A percentile compares a stretch with the other conserved stretches of the same genome.
Conservation (phyloP, 2,797 vertebrate species). For the Aselliscus stoliczkanus region DNA sequence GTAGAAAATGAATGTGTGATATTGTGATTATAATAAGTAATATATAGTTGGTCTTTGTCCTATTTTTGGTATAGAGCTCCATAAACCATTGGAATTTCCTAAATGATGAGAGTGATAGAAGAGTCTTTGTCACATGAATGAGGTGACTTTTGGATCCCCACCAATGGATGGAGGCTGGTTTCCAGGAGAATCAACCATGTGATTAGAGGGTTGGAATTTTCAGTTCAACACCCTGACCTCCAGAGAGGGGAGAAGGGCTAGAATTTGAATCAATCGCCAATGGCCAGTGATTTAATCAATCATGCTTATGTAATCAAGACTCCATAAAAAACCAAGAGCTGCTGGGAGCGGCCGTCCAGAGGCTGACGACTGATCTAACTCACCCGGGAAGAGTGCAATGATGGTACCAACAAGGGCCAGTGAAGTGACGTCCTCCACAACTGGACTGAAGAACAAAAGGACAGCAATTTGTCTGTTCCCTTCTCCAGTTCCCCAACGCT, state of each 20-base stretch:
- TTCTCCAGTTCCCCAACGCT: no score
- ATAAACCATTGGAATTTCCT: not conserved
- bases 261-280: not conserved
- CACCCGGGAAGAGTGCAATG: no score
- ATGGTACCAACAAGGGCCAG: no score
- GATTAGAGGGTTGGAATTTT: not conserved
- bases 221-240: not conserved
- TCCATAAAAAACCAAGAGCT: not conserved
- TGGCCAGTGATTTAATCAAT: not conserved
- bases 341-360: no score
- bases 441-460: no score
- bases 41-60: not conserved
- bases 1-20: not conserved
- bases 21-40: not conserved
- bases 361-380: no score
- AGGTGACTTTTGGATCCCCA: not conserved
- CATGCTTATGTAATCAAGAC: not conserved
- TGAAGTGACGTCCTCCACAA: no score
- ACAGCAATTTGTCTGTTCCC: no score
- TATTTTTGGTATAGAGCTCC: not conserved
- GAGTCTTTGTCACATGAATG: not conserved
- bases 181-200: not conserved
- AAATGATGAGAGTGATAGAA: not conserved
- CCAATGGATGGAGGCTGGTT: not conserved
- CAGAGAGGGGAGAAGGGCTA: not conserved